Conservation (phyloP, 2,113 vertebrate species). For the Nycticebus coucang region DNA sequence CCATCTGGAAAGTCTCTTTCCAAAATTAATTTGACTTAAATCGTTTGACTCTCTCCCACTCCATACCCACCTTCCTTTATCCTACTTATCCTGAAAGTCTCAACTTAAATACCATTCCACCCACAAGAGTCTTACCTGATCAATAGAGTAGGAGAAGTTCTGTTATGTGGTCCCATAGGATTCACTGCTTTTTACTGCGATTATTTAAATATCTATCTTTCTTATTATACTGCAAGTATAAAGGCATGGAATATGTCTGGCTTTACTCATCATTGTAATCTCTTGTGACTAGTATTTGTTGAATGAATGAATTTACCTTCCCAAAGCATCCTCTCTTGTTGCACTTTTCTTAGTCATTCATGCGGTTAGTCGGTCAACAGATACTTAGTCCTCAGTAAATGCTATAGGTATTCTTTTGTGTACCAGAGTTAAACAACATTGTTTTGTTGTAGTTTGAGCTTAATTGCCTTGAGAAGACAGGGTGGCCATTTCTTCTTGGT, state of each 20-base stretch:
- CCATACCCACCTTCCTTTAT: background rate
- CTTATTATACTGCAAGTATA: background rate
- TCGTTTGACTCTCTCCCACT: background rate
- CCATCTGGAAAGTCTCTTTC: conserved; percentile 6
- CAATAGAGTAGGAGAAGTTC: background rate
- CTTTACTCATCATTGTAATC: conserved; percentile 23
- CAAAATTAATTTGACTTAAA: conserved; percentile 33
- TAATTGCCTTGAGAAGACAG: background rate
- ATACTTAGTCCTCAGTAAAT: conserved; percentile 21
- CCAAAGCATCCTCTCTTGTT: background rate
- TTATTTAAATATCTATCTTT: conserved; percentile 41
- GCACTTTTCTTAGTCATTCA: conserved; percentile 19
- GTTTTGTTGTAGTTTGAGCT: background rate
- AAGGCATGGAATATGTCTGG: background rate
- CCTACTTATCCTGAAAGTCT: conserved; percentile 7
- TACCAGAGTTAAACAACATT: conserved; percentile 16
- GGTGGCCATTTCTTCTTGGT: background rate
- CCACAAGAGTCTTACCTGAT: background rate
- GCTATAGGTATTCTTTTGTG: background rate
- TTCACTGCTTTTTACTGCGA: background rate
- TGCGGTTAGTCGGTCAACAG: background rate
- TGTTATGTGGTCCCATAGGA: background rate
- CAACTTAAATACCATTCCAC: conserved; percentile 24
- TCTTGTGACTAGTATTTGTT: conserved; percentile 17
- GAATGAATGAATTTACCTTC: conserved; percentile 12